These are phyloP conservation scores for Enteromius mattozi DNA, from an alignment of 2,797 vertebrate genomes.

Conservation along the genomic window DNA sequence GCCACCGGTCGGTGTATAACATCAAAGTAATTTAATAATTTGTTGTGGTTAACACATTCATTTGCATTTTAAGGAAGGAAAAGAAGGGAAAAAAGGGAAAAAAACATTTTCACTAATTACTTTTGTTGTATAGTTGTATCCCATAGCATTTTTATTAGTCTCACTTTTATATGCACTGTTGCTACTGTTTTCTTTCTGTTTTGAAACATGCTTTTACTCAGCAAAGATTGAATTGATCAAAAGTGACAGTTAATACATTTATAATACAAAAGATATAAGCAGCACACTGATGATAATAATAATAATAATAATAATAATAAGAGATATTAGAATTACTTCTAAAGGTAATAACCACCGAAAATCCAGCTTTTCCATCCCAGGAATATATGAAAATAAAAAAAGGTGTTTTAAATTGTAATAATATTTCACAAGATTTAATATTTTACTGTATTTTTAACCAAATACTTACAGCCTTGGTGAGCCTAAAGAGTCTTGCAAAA, in stretches of 20 bases:
- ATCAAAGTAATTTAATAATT: too few species aligned
- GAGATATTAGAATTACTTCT: background rate
- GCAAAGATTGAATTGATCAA: background rate
- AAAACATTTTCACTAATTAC: background rate
- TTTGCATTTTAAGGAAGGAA: too few species aligned
- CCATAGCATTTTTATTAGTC: background rate
- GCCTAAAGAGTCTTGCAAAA: background rate
- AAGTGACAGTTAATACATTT: background rate
- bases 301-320: background rate
- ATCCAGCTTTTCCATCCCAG: background rate
- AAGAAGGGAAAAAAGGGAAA: too few species aligned
- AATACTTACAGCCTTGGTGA: background rate
- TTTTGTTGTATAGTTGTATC: background rate
- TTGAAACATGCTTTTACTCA: too few species aligned
- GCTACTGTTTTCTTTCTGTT: too few species aligned
- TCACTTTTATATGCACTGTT: background rate
- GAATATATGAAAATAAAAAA: background rate
- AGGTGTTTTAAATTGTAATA: too few species aligned
- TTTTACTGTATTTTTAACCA: background rate
- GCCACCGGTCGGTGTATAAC: too few species aligned
- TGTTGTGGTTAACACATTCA: too few species aligned
- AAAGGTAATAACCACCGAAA: background rate
- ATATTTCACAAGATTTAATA: too few species aligned
- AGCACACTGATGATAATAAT: background rate
- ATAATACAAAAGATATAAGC: background rate